Conservation (phyloP, 1,140 invertebrate species). For the Eubasilissa regina region DNA sequence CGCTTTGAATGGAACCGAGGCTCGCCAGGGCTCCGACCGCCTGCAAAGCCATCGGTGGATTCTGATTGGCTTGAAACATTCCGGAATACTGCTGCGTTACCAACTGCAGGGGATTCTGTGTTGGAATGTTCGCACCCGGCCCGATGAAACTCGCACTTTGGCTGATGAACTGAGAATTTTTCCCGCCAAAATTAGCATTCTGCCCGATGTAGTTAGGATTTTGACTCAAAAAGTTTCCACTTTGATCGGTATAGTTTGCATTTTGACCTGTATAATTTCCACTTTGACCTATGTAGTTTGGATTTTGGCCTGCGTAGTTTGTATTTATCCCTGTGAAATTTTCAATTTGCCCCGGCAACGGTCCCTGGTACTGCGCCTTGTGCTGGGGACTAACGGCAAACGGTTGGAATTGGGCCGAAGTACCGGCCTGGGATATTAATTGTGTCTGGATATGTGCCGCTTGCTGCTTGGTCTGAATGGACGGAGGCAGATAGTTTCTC, state of each 20-base stretch:
- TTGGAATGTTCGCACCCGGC: background rate
- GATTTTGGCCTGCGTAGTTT: too few species aligned
- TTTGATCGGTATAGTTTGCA: background rate
- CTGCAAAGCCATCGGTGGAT: background rate
- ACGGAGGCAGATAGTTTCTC: constrained; percentile 82
- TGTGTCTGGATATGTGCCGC: background rate
- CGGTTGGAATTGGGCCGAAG: background rate
- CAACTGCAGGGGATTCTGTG: background rate
- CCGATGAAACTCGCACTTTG: background rate
- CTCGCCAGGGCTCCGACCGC: background rate
- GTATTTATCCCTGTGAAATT: background rate
- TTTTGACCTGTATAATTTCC: background rate
- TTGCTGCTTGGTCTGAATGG: constrained; percentile 69
- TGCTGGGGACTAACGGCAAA: background rate
- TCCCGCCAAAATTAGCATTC: background rate
- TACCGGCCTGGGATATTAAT: background rate
- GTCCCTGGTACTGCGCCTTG: background rate
- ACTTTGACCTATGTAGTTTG: background rate
- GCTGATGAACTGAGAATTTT: background rate
- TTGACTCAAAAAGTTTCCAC: background rate
- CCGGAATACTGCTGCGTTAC: background rate
- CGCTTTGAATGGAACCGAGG: constrained; percentile 28
- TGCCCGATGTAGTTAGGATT: background rate
- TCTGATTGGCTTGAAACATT: constrained; percentile 14
- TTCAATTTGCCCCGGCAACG: background rate